A percentile compares a stretch with the other conserved stretches of the same genome.
Conservation (phyloP, 2,797 vertebrate species). For the Protosalanx chinensis region DNA sequence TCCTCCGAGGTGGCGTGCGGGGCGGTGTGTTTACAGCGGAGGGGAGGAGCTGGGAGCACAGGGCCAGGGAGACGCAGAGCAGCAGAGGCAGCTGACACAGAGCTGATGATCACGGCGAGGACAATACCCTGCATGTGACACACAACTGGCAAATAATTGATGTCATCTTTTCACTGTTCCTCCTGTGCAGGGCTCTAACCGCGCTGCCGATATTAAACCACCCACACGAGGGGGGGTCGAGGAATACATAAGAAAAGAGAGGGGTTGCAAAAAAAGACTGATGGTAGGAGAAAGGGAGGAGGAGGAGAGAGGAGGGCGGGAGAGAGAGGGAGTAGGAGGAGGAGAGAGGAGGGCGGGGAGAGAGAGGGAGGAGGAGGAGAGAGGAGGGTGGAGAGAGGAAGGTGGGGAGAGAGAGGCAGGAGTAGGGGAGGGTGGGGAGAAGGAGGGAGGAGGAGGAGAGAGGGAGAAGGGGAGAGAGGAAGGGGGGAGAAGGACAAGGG, state of each 20-base stretch:
- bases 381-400: conserved; percentile 29
- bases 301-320: conserved; percentile 59
- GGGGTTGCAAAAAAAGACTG: conserved; percentile 19
- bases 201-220: conserved; percentile 93
- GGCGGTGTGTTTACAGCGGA: conserved; percentile 37
- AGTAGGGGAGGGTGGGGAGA: conserved; percentile 48
- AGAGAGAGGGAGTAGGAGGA: conserved; percentile 65
- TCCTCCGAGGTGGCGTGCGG: conserved; percentile 23
- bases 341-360: conserved; percentile 66
- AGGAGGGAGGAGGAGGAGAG: conserved; percentile 10
- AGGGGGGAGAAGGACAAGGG: conserved; percentile 28
- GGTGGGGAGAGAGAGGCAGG: conserved; percentile 23
- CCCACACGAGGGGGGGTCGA: conserved; percentile 54
- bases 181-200: conserved; percentile 91
- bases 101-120: conserved; percentile 95
- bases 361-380: conserved; percentile 67
- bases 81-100: conserved; percentile 90
- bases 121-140: conserved; percentile 95
- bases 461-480: conserved; percentile 43
- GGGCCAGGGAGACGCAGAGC: conserved; percentile 83
- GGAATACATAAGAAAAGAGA: conserved; percentile 31
- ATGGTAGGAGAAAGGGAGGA: conserved; percentile 18
- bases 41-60: conserved; percentile 56
- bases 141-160: conserved; percentile 97
- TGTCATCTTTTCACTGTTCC: conserved; percentile 94